Conservation (phyloP, 2,797 vertebrate genomes). For the Cygnus olor region DNA sequence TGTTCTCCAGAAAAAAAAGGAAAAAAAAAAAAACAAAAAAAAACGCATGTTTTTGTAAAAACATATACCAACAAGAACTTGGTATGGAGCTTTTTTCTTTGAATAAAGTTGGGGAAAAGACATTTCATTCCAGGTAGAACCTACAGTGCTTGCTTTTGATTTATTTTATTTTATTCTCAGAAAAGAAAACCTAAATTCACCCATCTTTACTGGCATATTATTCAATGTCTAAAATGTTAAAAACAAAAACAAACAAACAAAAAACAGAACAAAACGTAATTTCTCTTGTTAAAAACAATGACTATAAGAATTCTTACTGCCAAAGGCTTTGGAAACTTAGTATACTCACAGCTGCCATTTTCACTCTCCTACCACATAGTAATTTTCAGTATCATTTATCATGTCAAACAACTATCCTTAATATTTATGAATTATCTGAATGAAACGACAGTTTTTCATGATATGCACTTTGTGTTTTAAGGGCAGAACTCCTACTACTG, state of each 20-base stretch:
- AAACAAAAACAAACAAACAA: neutral
- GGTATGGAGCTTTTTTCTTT: neutral
- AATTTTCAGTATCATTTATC: neutral
- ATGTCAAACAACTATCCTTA: neutral
- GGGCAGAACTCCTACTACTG: constrained; percentile 14
- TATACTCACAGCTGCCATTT: neutral
- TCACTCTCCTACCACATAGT: neutral
- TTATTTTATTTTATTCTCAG: neutral
- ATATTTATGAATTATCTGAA: constrained; percentile 16
- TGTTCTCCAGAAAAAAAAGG: neutral
- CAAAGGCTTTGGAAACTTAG: neutral
- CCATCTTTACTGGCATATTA: neutral
- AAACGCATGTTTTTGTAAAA: neutral
- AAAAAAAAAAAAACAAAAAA: neutral
- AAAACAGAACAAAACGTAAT: neutral
- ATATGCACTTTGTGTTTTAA: neutral
- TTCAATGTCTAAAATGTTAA: neutral
- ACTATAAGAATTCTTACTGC: neutral
- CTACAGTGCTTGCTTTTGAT: neutral
- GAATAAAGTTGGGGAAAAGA: neutral
- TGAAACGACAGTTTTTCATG: neutral
- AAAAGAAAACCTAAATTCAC: neutral
- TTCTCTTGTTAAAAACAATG: neutral
- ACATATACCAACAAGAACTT: neutral
- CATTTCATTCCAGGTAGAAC: neutral